Evolutionary conservation across 2,113 vertebrate genomes (phyloP).

Genomic region (Boulengeromyrus knoepffleri): DNA sequence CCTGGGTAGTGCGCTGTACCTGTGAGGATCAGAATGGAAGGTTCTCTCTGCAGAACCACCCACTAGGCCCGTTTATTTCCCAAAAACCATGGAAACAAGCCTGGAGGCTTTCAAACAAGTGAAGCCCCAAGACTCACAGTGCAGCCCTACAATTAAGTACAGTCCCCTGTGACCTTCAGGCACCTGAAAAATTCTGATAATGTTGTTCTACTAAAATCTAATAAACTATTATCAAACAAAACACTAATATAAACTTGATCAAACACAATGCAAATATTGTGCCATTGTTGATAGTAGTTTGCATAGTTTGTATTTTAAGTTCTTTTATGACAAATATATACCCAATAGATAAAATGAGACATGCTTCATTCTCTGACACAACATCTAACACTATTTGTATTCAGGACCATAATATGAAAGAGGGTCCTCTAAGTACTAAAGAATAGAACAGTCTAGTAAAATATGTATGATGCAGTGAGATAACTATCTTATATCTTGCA

Average conservation of each 20-base stretch:
- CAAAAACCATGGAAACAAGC: constrained; percentile 56
- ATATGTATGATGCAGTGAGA: neutral
- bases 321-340: neutral
- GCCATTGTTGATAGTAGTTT: neutral
- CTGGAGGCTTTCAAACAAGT: constrained; percentile 41
- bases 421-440: neutral
- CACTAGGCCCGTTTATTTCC: constrained; percentile 42
- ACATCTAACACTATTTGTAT: neutral
- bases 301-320: neutral
- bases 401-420: neutral
- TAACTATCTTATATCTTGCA: neutral
- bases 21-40: constrained; percentile 23
- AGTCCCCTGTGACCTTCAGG: constrained; percentile 10
- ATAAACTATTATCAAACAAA: constrained; percentile 8
- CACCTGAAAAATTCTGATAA: neutral
- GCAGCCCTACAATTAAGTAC: constrained; percentile 21
- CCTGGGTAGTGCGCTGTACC: constrained; percentile 24
- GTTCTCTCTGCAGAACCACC: constrained; percentile 28
- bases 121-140: constrained; percentile 29
- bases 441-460: neutral
- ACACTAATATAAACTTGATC: neutral
- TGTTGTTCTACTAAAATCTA: neutral
- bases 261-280: neutral
- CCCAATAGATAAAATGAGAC: neutral
- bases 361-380: neutral